Evolutionary conservation across 2,113 vertebrate genomes (phyloP), one percentile per base, ranked within the genome.

Genomic region (Nipponia nippon): DNA sequence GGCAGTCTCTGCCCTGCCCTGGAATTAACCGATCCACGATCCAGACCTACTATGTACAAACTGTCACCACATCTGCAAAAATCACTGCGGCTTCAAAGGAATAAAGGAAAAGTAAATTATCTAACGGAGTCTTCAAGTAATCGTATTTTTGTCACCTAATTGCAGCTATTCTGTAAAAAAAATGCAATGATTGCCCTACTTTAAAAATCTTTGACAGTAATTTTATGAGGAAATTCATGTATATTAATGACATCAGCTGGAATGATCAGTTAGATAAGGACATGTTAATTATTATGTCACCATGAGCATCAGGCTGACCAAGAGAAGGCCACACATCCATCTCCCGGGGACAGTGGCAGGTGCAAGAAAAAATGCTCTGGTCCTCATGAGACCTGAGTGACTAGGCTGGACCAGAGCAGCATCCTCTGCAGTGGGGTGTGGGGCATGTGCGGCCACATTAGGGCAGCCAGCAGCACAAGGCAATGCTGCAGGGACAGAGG

Each of bases 361-460:
- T 34, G 47, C 17, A 67, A 61, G 61, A 26, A 47, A 30, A 40
- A 30, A 30, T 20, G 18, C 38, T 40, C 27, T 5, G 5, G 12
- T 34, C 63, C 38, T 12, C 1, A 0, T 15, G 22, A 18, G 65
- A 18, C 38, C 38, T 4, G 10, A 4, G 44, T 16, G 44, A 11
- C 21, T 1, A 3, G 32, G 13, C 10, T 15, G 13, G 66, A 4
- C 12, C 29, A 9, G 26, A 56, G n/a, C 25, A 4, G n/a, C 52
- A 10, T 7, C 29, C 14, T 32, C 59, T 22, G 40, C 34, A 10
- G 2, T 1, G 1, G 15, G 38, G 32, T 5, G 0, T 5, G 1
- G 13, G 34, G 11, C 7, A 2, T 2, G 3, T 15, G 50, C 2
- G 1, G 9, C 25, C 8, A 2, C 8, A 0, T 11, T 15, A 4